Conservation (phyloP, 1,140 invertebrate genomes). For the Colletes gigas region DNA sequence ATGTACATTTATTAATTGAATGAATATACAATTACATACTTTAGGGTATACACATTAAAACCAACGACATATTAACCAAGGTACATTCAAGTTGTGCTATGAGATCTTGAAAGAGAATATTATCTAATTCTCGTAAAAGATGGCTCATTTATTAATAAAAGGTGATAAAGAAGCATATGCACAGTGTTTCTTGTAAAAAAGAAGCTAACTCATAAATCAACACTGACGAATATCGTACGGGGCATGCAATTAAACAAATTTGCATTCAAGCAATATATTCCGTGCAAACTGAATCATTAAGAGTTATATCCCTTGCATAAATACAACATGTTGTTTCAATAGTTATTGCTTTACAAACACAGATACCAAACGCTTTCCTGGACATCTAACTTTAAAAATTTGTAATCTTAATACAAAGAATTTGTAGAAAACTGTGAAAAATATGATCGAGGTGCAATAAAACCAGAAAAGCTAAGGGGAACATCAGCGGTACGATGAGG, state of each 20-base stretch:
- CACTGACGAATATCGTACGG: slow-evolving; percentile 23
- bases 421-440: not conserved
- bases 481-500: not conserved
- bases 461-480: slow-evolving; percentile 17
- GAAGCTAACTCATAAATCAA: not conserved
- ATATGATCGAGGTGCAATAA: not conserved
- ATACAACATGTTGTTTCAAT: not conserved
- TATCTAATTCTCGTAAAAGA: not conserved
- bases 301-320: slow-evolving; percentile 1
- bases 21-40: not conserved
- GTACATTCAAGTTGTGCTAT: slow-evolving; percentile 8
- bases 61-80: not conserved
- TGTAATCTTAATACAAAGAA: not conserved
- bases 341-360: not conserved
- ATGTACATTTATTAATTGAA: slow-evolving; percentile 13
- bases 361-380: slow-evolving; percentile 11
- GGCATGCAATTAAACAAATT: slow-evolving; percentile 26
- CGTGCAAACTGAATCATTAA: slow-evolving; percentile 16
- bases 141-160: not conserved
- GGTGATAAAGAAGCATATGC: not conserved
- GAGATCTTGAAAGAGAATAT: not conserved
- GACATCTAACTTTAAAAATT: not conserved
- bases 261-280: slow-evolving; percentile 31
- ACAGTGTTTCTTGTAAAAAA: not conserved
- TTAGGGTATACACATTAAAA: slow-evolving; percentile 9